phyloP scores from a whole-genome alignment of 2,797 vertebrate genomes.

The Gorsachius magnificus region DNA sequence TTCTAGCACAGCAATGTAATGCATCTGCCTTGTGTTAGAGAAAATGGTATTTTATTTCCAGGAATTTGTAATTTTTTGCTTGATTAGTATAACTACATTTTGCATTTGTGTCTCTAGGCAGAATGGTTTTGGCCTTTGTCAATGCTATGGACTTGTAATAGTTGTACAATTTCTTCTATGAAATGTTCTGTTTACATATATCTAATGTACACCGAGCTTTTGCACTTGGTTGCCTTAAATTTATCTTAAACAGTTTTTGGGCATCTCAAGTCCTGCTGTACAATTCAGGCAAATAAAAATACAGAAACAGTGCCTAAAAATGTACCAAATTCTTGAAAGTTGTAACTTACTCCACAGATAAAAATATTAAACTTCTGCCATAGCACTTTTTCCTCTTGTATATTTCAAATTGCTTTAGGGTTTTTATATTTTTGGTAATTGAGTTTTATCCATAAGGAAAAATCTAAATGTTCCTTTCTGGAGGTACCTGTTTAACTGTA shows the following conservation, averaged over 20 bases:
- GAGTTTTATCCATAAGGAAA: constrained; percentile 61
- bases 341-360: neutral
- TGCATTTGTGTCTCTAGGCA: constrained; percentile 11
- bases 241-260: constrained; percentile 55
- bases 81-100: neutral
- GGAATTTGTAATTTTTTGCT: neutral
- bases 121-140: constrained; percentile 34
- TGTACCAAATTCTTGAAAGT: constrained; percentile 34
- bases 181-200: constrained; percentile 49
- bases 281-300: constrained; percentile 38
- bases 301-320: constrained; percentile 66
- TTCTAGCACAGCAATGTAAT: neutral
- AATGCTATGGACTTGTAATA: neutral
- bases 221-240: constrained; percentile 73
- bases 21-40: neutral
- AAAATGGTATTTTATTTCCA: neutral
- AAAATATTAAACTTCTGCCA: constrained; percentile 30
- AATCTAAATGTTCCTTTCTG: neutral
- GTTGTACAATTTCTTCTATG: constrained; percentile 53
- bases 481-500: constrained; percentile 39
- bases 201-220: constrained; percentile 57
- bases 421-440: constrained; percentile 62
- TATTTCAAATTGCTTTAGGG: constrained; percentile 30
- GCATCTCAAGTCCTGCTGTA: constrained; percentile 50
- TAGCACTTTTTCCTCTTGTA: constrained; percentile 57